A percentile compares a stretch with the other conserved stretches of the same genome.
Evolutionary conservation across 2,888 invertebrate species (phyloP).

Genomic region (Drosophila pseudotakahashii): DNA sequence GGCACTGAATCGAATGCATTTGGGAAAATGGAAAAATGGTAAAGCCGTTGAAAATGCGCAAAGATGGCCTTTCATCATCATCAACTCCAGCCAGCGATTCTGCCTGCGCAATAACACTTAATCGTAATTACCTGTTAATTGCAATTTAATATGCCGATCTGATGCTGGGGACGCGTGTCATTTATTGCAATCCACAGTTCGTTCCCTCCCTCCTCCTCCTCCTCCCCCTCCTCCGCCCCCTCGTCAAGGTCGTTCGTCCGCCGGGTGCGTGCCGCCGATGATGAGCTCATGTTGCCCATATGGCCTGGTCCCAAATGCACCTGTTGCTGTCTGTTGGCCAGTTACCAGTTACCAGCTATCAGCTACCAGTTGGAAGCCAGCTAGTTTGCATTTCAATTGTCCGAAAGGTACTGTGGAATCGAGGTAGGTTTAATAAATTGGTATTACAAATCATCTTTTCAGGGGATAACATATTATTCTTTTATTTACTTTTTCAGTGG

Average conservation of each 20-base stretch:
- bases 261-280: conserved; percentile 67
- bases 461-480: too few species aligned
- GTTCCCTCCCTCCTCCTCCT: conserved; percentile 20
- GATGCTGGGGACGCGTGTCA: conserved; percentile 36
- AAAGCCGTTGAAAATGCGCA: conserved; percentile 9
- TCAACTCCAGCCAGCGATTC: conserved; percentile 8
- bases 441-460: too few species aligned
- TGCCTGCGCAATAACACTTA: conserved; percentile 36
- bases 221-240: background rate
- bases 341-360: conserved; percentile 3
- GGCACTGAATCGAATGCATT: conserved; percentile 38
- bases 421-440: too few species aligned
- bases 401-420: conserved; percentile 31
- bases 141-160: conserved; percentile 56
- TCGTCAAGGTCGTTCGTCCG: conserved; percentile 63
- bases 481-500: too few species aligned
- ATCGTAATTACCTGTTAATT: conserved; percentile 63
- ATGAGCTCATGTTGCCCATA: conserved; percentile 67
- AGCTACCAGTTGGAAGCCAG: conserved; percentile 37
- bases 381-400: conserved; percentile 66
- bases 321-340: conserved; percentile 45
- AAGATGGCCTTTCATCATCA: conserved; percentile 15
- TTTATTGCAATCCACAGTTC: conserved; percentile 20
- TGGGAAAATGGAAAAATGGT: conserved; percentile 32
- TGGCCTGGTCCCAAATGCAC: conserved; percentile 47